Evolutionary conservation across 2,113 vertebrate species (phyloP).

Genomic region (Meleagris gallopavo): DNA sequence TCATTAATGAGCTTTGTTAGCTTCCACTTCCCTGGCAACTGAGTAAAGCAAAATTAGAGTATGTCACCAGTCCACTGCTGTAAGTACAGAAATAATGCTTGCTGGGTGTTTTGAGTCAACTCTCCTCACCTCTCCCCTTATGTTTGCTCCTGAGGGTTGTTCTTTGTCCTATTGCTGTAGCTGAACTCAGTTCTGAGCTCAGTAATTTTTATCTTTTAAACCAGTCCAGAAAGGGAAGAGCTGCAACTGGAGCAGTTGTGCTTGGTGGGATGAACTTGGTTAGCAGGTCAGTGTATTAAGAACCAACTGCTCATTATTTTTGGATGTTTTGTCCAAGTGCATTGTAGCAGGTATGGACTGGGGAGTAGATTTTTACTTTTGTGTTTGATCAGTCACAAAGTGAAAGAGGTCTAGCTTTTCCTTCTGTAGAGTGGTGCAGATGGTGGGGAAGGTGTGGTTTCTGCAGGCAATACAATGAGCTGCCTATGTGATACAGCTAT

Average conservation of each 20-base stretch:
- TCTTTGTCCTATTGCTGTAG: neutral
- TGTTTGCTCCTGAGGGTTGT: neutral
- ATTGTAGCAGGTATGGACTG: neutral
- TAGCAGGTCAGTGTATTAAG: neutral
- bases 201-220: neutral
- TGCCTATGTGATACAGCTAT: neutral
- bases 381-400: neutral
- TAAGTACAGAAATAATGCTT: neutral
- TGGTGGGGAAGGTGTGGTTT: neutral
- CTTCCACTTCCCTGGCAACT: neutral
- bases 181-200: neutral
- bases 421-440: neutral
- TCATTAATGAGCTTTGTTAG: neutral
- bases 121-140: neutral
- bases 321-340: neutral
- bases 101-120: neutral
- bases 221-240: neutral
- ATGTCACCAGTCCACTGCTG: neutral
- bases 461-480: neutral
- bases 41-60: neutral
- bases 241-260: neutral
- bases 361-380: neutral
- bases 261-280: neutral
- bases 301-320: neutral
- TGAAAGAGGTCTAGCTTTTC: neutral